Evolutionary conservation across 2,113 vertebrate genomes (phyloP), one percentile per base, ranked within the genome.

Genomic region (Maccullochella peelii): DNA sequence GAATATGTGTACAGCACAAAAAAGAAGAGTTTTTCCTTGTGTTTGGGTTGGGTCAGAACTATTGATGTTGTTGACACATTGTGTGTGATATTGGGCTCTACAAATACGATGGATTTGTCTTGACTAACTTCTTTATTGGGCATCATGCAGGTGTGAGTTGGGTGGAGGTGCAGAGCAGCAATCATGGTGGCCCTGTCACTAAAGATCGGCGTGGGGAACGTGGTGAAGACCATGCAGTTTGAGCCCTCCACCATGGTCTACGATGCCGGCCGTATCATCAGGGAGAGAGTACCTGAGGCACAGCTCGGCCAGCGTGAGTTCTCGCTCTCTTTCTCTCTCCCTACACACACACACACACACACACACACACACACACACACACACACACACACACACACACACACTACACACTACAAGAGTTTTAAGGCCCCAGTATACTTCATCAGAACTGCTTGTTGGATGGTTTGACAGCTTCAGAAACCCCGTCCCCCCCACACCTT

Each of bases 181-280:
- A 93, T 92, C 96, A 99, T 99, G 98, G 98, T 99, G 90, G 98
- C 98, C n/a, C 94, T 99, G 72, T 99, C 98, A 0, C 94, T 99
- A 88, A 99, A 99, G 96, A 99, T 99, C 93, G 96, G 97, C 81
- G 98, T 99, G 3, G 98, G 98, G 54, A 99, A 98, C 70, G 98
- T 98, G 91, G 96, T 99, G 94, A 99, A 99, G 95, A 99, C 98
- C 0, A 99, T 99, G 98, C 98, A 99, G 93, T 99, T 99, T 2
- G 98, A 99, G 92, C 98, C 98, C 5, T 99, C 98, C 90, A 99
- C 98, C 70, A 96, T 99, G 97, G 97, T 99, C 82, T 99, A 99
- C 0, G 98, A 99, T 0, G 98, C 98, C 77, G 99, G 98, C 90
- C 97, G 97, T 10, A 97, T 99, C 85, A 99, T 99, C 90, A 96